Evolutionary conservation across 2,888 invertebrate species (phyloP), one percentile per base, ranked within the genome.

Genomic region (Cordilura impudica): DNA sequence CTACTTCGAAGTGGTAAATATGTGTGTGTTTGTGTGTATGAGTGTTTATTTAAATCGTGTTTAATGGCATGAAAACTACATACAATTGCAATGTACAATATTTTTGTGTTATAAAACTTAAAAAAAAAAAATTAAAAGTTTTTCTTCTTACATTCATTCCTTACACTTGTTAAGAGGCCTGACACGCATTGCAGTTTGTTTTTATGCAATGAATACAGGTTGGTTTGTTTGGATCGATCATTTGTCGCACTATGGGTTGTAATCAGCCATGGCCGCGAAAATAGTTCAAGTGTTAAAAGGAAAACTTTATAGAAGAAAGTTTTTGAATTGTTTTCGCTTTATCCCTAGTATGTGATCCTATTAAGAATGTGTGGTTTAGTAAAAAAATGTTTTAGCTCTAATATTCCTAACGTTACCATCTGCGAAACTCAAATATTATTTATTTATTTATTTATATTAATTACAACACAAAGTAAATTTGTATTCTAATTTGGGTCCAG

Each of bases 11-110:
- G 18, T 60, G 49, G 7, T 66, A 19, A 58, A 19, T 63, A 14
- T 51, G 29, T 53, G 10, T 35, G 43, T 21, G 39, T 26, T 29
- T 75, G 73, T 54, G 60, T 29, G 51, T 66, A 35, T 56, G 54
- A 56, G 53, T 63, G 69, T 79, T 63, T 77, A 78, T 83, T 82
- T 81, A 82, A 83, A 81, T 81, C 82, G 81, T 82, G 82, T 82
- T 83, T 81, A 83, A 82, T 83, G 83, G 81, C 81, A 83, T 81
- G 83, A 83, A 83, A 83, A 83, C 83, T 77, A 76, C 73, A 73
- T 66, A 56, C 73, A 77, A 77, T 77, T 80, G 66, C 75, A 58
- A 69, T 63, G 23, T 75, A 31, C 19, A 66, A 26, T 61, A 47
- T 58, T 78, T 63, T 39, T 72, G 66, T 72, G n/a, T 60, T 60